A percentile compares a stretch with the other conserved stretches of the same genome.
phyloP scores from a whole-genome alignment of 2,888 invertebrate species.

The Dynastes hyllus region DNA sequence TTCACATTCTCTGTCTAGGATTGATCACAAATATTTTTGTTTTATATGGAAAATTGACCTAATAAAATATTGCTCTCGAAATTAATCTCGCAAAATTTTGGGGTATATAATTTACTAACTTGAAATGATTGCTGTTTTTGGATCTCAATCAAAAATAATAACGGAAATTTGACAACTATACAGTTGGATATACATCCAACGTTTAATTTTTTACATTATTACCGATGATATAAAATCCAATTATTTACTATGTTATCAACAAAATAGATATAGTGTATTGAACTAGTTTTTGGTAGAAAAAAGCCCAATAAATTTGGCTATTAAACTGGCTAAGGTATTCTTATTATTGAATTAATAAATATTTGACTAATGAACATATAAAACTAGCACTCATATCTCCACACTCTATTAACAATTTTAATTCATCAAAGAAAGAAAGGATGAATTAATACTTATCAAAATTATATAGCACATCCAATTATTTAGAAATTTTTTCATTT shows the following conservation, averaged over 20 bases:
- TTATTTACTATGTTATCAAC: constrained; percentile 26
- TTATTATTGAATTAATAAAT: constrained; percentile 42
- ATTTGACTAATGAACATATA: constrained; percentile 45
- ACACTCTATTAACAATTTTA: constrained; percentile 25
- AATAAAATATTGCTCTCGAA: constrained; percentile 42
- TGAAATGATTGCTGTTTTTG: constrained; percentile 17
- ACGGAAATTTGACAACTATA: constrained; percentile 7
- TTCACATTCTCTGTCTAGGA: constrained; percentile 34
- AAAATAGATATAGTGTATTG: constrained; percentile 33
- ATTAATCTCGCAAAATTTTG: constrained; percentile 18
- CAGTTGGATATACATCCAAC: neutral
- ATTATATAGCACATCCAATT: constrained; percentile 24
- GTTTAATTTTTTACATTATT: neutral
- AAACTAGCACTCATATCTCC: constrained; percentile 41
- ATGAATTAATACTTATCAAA: constrained; percentile 35
- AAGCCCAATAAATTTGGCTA: constrained; percentile 35
- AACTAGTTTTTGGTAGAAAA: constrained; percentile 40
- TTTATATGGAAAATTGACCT: constrained; percentile 29
- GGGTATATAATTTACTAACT: constrained; percentile 23
- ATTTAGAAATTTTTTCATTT: constrained; percentile 11
- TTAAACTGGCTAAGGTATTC: constrained; percentile 41
- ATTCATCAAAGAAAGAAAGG: constrained; percentile 13
- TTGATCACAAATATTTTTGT: constrained; percentile 39
- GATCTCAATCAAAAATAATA: constrained; percentile 28
- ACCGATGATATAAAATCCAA: constrained; percentile 21